These are phyloP conservation scores for Syrphus vitripennis DNA, from an alignment of 2,888 invertebrate species.

Conservation along the genomic window DNA sequence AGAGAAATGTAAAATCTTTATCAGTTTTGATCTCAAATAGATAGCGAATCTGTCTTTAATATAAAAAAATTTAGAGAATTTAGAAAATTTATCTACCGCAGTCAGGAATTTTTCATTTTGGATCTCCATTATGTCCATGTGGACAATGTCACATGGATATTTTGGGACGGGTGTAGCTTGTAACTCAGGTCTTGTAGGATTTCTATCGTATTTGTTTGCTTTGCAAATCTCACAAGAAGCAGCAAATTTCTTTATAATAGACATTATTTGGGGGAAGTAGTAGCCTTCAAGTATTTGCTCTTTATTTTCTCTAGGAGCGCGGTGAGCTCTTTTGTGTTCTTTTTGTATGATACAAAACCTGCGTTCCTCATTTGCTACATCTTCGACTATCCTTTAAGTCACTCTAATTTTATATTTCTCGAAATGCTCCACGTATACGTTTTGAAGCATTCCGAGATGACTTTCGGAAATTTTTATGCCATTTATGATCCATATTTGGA, in stretches of 20 bases:
- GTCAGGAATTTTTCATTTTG: conserved; percentile 12
- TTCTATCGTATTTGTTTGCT: conserved; percentile 31
- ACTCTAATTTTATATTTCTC: neutral
- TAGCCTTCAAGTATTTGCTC: too few species aligned
- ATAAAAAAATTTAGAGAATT: too few species aligned
- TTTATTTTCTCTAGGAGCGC: conserved; percentile 6
- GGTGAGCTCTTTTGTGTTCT: conserved; percentile 36
- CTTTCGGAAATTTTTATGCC: conserved; percentile 34
- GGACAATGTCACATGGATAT: too few species aligned
- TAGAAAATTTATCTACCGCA: conserved; percentile 17
- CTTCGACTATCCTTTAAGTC: too few species aligned
- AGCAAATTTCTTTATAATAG: conserved; percentile 10
- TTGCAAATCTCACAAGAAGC: conserved; percentile 24
- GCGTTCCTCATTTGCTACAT: conserved; percentile 12
- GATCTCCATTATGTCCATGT: neutral
- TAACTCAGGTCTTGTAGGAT: too few species aligned
- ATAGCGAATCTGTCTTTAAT: conserved; percentile 31
- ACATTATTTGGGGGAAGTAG: conserved; percentile 28
- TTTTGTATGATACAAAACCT: conserved; percentile 24
- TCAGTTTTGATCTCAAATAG: conserved; percentile 30
- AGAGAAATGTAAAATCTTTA: conserved; percentile 37
- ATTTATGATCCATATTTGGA: neutral
- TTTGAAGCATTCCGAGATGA: conserved; percentile 28
- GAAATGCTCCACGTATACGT: conserved; percentile 1
- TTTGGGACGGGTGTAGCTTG: too few species aligned